These are phyloP conservation scores for Neoniphon sammara DNA, from an alignment of 2,797 vertebrate species.

Conservation along the genomic window DNA sequence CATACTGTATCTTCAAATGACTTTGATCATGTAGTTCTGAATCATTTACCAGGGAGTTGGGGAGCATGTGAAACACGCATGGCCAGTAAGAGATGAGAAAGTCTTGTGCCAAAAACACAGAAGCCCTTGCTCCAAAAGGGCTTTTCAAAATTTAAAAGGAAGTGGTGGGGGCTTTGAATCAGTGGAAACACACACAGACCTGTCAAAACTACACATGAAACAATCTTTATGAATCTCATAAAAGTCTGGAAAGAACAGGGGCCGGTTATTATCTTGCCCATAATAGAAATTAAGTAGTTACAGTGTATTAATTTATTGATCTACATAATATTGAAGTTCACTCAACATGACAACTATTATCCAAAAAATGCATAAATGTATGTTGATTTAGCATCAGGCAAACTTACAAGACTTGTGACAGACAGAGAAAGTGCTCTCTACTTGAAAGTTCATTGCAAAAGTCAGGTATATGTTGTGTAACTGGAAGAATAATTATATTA, in stretches of 20 bases:
- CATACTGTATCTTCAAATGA: slow-evolving; percentile 64
- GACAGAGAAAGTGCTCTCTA: no score
- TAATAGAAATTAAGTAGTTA: not conserved
- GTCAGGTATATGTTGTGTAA: no score
- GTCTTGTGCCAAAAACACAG: slow-evolving; percentile 62
- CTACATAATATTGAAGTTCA: not conserved
- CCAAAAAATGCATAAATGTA: no score
- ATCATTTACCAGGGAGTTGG: slow-evolving; percentile 73
- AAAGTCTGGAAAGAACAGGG: slow-evolving; percentile 4
- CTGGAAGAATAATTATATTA: no score
- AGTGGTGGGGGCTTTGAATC: slow-evolving; percentile 11
- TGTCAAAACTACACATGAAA: slow-evolving; percentile 9
- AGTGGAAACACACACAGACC: slow-evolving; percentile 28
- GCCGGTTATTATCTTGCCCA: not conserved
- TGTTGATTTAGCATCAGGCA: no score
- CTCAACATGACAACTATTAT: not conserved
- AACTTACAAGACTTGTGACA: no score
- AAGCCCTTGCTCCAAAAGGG: slow-evolving; percentile 64
- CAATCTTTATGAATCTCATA: slow-evolving; percentile 6
- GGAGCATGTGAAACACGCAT: slow-evolving; percentile 60
- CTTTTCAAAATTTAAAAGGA: slow-evolving; percentile 67
- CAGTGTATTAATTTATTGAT: not conserved
- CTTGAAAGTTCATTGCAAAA: no score
- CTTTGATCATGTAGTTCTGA: slow-evolving; percentile 76
- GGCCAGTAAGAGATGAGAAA: slow-evolving; percentile 54